Evolutionary conservation across 2,113 vertebrate species (phyloP), one percentile per base, ranked within the genome.

Genomic region (Riparia riparia): DNA sequence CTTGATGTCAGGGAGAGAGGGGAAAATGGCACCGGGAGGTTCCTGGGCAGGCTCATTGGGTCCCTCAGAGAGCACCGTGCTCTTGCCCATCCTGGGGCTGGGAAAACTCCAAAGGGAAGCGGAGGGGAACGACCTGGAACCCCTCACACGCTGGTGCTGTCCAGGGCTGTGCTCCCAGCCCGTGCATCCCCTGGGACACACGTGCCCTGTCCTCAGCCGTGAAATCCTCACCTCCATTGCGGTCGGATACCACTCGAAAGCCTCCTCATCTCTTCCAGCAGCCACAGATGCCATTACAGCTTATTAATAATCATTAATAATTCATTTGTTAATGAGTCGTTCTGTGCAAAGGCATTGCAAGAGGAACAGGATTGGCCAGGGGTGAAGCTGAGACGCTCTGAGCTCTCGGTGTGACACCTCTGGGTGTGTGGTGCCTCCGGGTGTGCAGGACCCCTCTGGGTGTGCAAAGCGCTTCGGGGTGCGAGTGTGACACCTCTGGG

Each of bases 301-400:
- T 90, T 79, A 90, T 96, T 96, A 97, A 90, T 90, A 53, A 65
- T 65, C 41, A 65, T 97, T 64, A 95, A 94, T 96, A 95, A 94
- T 97, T 94, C n/a, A 96, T 82, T 28, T 11, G 12, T 13, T 87
- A 95, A 82, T 9, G 85, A 94, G 44, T 5, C 49, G 76, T 82
- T 45, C 17, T 45, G 86, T 64, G 76, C 71, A 90, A 82, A 95
- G 82, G 78, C 77, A 53, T 77, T 10, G 6, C 45, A 16, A 74
- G 84, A 78, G 66, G 72, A 94, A 63, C 25, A 7, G 44, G 53
- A 51, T 66, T 28, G 56, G 81, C 61, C 86, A 63, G 74, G 73
- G 82, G 63, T 82, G 86, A 34, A 25, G 29, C n/a, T 14, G 71
- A 53, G 54, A n/a, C 0, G 7, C 73, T 65, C 20, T 0, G 5